These are phyloP conservation scores for Argya squamiceps DNA, from an alignment of 2,797 vertebrate genomes.

Conservation along the genomic window DNA sequence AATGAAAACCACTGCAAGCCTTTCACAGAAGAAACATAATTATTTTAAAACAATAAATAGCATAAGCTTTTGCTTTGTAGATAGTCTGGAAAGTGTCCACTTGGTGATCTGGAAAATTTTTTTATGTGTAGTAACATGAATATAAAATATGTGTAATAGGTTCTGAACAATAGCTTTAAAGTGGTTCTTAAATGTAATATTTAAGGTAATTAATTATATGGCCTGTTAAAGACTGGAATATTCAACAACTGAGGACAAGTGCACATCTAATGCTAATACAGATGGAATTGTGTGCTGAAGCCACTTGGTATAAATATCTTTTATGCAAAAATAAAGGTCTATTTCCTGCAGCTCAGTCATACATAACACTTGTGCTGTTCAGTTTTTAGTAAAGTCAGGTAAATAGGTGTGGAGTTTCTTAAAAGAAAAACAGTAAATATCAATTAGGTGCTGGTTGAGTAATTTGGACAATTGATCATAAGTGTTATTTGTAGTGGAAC, in stretches of 20 bases:
- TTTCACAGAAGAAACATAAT: neutral
- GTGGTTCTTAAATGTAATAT: neutral
- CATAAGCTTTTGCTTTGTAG: neutral
- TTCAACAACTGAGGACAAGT: neutral
- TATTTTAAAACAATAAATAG: neutral
- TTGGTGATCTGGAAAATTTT: neutral
- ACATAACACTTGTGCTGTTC: neutral
- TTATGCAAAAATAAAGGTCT: neutral
- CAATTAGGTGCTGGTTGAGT: neutral
- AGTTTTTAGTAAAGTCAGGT: neutral
- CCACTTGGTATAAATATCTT: neutral
- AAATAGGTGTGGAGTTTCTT: neutral
- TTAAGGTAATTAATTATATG: neutral
- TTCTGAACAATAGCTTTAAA: neutral
- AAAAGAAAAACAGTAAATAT: neutral
- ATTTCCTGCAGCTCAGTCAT: neutral
- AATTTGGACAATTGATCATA: neutral
- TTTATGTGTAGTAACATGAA: neutral
- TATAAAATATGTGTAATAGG: neutral
- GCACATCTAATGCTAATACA: neutral
- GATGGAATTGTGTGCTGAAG: neutral
- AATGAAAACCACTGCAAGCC: neutral
- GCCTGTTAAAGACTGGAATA: neutral
- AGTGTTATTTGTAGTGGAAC: neutral
- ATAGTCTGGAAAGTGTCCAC: neutral